Percentiles rank a stretch among this genome's conserved stretches.
Evolutionary conservation across 2,113 vertebrate genomes (phyloP).

Genomic region (Malaclemys terrapin): DNA sequence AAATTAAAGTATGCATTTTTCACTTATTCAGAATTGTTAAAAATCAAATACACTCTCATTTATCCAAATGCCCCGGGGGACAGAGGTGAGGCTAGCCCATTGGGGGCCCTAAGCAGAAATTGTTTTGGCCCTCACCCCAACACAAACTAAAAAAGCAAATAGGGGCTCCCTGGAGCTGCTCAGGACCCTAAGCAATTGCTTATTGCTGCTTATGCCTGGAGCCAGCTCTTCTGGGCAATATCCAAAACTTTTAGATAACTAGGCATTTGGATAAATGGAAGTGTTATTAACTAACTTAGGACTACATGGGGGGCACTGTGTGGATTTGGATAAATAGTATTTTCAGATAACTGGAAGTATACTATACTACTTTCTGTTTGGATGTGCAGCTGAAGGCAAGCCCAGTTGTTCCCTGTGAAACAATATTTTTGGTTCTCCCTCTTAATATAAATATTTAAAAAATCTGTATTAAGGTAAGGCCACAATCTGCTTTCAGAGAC

Average conservation of each 20-base stretch:
- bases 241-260: background rate
- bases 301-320: background rate
- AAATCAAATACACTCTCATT: background rate
- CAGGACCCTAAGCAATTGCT: background rate
- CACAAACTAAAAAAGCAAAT: background rate
- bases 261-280: background rate
- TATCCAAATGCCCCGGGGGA: background rate
- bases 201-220: background rate
- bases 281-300: background rate
- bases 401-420: background rate
- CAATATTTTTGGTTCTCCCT: background rate
- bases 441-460: background rate
- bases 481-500: background rate
- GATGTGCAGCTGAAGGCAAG: background rate
- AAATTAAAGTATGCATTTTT: background rate
- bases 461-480: background rate
- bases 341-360: background rate
- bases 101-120: background rate
- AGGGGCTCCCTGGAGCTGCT: background rate
- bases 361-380: background rate
- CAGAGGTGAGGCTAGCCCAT: background rate
- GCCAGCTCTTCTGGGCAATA: background rate
- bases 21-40: background rate
- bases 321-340: background rate
- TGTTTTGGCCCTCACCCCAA: too few relatives aligned